Evolutionary conservation across 2,113 vertebrate species (phyloP).

Genomic region (Myocastor coypus): DNA sequence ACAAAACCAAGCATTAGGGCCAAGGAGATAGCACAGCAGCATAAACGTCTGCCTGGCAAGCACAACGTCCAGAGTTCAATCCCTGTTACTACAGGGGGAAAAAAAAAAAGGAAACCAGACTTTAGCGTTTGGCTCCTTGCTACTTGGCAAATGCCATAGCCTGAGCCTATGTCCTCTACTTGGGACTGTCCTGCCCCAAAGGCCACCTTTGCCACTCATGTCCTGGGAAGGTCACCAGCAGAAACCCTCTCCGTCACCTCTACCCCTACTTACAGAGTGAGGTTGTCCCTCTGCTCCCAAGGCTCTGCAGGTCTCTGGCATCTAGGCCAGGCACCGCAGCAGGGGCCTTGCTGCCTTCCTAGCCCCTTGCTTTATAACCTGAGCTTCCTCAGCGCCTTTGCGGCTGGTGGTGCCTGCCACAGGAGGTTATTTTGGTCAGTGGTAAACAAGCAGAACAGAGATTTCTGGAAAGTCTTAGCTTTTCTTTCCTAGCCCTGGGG

Average conservation of each 20-base stretch:
- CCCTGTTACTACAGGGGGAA: too few species aligned
- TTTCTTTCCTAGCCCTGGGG: neutral
- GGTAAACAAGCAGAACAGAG: neutral
- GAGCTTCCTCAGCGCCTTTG: neutral
- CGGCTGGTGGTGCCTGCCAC: neutral
- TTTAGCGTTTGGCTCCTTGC: neutral
- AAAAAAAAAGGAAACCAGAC: neutral
- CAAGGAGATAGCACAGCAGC: too few species aligned
- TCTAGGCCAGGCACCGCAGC: neutral
- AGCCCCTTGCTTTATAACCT: neutral
- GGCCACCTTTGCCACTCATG: too few species aligned
- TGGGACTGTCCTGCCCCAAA: too few species aligned
- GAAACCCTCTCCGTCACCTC: too few species aligned
- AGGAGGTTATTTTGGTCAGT: neutral
- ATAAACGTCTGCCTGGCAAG: too few species aligned
- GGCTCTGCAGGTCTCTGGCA: neutral
- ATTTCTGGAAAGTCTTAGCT: neutral
- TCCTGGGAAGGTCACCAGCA: too few species aligned
- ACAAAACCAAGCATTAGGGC: too few species aligned
- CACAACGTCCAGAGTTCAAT: too few species aligned
- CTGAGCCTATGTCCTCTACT: accelerated
- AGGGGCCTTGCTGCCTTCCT: neutral
- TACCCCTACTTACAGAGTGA: too few species aligned
- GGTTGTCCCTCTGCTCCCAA: neutral
- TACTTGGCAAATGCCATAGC: neutral